These are phyloP conservation scores for Parochlus steinenii DNA, from an alignment of 2,888 invertebrate species.

Conservation along the genomic window DNA sequence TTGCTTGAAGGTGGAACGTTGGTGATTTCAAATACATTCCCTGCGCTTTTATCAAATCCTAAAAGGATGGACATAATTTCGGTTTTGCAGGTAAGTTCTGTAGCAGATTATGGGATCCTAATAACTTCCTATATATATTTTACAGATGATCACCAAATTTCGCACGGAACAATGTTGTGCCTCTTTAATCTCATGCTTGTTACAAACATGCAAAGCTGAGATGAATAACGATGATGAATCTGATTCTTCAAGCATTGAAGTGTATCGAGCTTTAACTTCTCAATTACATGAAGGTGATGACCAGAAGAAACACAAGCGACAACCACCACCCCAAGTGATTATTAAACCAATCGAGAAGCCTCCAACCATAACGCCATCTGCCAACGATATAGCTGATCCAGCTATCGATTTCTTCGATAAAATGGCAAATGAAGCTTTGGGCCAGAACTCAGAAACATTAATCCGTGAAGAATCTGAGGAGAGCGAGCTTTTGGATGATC, in stretches of 20 bases:
- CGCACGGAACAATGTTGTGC: constrained; percentile 53
- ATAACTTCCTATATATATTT: constrained; percentile 13
- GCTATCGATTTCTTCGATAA: constrained; percentile 16
- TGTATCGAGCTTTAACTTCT: constrained; percentile 24
- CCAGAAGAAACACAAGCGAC: constrained; percentile 5
- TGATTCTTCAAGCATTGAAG: constrained; percentile 26
- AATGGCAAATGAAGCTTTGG: constrained; percentile 14
- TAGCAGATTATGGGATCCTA: no score
- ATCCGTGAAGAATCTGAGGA: constrained; percentile 27
- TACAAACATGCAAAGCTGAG: constrained; percentile 17
- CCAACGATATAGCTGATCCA: constrained; percentile 5
- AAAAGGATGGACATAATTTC: constrained; percentile 55
- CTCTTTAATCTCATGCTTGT: constrained; percentile 30
- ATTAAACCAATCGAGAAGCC: constrained; percentile 11
- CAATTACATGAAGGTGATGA: constrained; percentile 14
- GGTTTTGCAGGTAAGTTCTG: constrained; percentile 57
- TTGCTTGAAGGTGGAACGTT: constrained; percentile 20
- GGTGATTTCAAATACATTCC: constrained; percentile 60
- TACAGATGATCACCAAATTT: constrained; percentile 43
- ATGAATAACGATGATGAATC: constrained; percentile 20
- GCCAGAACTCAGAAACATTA: constrained; percentile 12
- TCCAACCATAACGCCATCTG: constrained; percentile 1
- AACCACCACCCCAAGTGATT: constrained; percentile 4
- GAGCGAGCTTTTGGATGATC: constrained; percentile 41
- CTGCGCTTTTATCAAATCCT: constrained; percentile 48